Evolutionary conservation across 2,888 invertebrate species (phyloP), one percentile per base, ranked within the genome.

Genomic region (Auanema sp.): DNA sequence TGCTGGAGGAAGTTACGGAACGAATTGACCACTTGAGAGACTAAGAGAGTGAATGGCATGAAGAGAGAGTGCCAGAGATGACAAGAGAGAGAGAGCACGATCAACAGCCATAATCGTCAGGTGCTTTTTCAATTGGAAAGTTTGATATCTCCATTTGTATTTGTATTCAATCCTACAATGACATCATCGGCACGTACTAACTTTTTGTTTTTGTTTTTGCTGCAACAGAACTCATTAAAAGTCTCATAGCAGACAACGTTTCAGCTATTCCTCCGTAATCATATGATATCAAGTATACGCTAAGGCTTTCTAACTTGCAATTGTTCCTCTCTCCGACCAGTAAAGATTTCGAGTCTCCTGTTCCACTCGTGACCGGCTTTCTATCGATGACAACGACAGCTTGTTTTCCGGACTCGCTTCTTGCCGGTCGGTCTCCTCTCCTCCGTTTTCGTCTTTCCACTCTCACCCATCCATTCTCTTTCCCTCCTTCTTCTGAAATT

Each of bases 331-430:
- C 8, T 47, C 18, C 16, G 16, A 16, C 51, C 51, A 50, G 51
- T 23, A 50, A 50, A 50, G 16, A 24, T 23, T n/a, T 24, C 51
- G 51, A 24, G 12, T 50, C 24, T 24, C 51, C 16, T 50, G 24
- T 24, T 50, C 24, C n/a, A 14, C 14, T 24, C 51, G 51, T 50
- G 23, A 50, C n/a, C 51, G 24, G 51, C 51, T 50, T 50, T 24
- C 51, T 16, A 47, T 47, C 21, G 47, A 47, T 21, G 51, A 23
- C 51, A 24, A 23, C 51, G 16, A 16, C 24, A 50, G 24, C 24
- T 24, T 24, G 51, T 23, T 50, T 50, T 50, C 51, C 51, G 51
- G 51, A 23, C 24, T 50, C 51, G 21, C 51, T 50, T 50, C 16
- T 33, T 33, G 33, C 33, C 33, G 33, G 33, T 33, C 33, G 33